Evolutionary conservation across 2,888 invertebrate genomes (phyloP).

Genomic region (Thecophora atra): DNA sequence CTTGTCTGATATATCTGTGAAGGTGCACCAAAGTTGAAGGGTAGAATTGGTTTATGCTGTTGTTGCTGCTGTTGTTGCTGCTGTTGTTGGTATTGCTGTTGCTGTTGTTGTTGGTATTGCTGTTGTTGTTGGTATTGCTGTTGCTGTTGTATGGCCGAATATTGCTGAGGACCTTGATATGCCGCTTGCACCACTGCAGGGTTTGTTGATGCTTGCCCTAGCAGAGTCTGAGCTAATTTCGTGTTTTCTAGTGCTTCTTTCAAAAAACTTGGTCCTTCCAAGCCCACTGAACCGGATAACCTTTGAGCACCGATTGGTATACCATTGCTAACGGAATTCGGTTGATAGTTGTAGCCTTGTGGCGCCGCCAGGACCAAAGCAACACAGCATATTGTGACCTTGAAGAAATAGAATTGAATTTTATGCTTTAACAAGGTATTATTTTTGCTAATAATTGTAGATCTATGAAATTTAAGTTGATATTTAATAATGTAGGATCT

Average conservation of each 20-base stretch:
- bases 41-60: slow-evolving; percentile 24
- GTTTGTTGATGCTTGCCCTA: slow-evolving; percentile 16
- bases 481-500: too few relatives aligned
- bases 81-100: slow-evolving; percentile 20
- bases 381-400: slow-evolving; percentile 53
- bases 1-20: background rate
- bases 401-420: slow-evolving; percentile 25
- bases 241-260: slow-evolving; percentile 54
- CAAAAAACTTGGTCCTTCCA: slow-evolving; percentile 46
- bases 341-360: slow-evolving; percentile 59
- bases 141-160: slow-evolving; percentile 41
- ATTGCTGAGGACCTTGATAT: slow-evolving; percentile 39
- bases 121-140: slow-evolving; percentile 25
- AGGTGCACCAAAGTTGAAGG: background rate
- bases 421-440: too few relatives aligned
- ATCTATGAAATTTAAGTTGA: too few relatives aligned
- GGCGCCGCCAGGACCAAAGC: slow-evolving; percentile 55
- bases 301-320: background rate
- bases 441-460: too few relatives aligned
- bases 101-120: slow-evolving; percentile 39
- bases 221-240: slow-evolving; percentile 48
- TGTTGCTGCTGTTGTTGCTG: slow-evolving; percentile 39
- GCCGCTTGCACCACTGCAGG: slow-evolving; percentile 37
- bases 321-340: slow-evolving; percentile 15
- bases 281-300: slow-evolving; percentile 25